A percentile compares a stretch with the other conserved stretches of the same genome.
These are phyloP conservation scores for Butorides virescens DNA, from an alignment of 2,113 vertebrate genomes.

Conservation along the genomic window DNA sequence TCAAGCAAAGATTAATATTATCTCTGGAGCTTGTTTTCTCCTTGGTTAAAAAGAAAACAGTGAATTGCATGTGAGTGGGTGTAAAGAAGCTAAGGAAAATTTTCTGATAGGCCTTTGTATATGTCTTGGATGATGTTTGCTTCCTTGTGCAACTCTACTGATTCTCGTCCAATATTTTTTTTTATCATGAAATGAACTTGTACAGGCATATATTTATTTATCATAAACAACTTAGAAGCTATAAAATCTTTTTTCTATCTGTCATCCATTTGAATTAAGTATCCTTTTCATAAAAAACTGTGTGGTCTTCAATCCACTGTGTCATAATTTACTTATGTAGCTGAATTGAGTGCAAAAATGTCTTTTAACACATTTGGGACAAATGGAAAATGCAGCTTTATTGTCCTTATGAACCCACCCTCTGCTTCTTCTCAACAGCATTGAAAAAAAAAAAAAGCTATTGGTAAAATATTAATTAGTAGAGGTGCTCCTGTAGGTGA, in stretches of 20 bases:
- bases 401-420: background rate
- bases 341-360: background rate
- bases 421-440: background rate
- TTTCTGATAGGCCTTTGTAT: background rate
- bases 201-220: background rate
- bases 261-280: background rate
- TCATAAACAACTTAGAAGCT: background rate
- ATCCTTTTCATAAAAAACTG: background rate
- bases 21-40: background rate
- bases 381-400: background rate
- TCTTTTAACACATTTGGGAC: background rate
- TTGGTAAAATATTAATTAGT: background rate
- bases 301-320: background rate
- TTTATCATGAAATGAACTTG: background rate
- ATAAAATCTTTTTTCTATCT: background rate
- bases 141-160: conserved; percentile 7
- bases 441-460: background rate
- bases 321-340: background rate
- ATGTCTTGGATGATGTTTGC: background rate
- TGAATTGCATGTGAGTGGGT: background rate
- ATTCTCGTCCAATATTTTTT: background rate
- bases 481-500: background rate
- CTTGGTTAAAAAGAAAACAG: background rate
- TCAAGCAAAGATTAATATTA: background rate
- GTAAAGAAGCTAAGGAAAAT: background rate